Base-by-base conservation (phyloP, 2,113 vertebrate genomes). In the Pelodiscus sinensis region DNA sequence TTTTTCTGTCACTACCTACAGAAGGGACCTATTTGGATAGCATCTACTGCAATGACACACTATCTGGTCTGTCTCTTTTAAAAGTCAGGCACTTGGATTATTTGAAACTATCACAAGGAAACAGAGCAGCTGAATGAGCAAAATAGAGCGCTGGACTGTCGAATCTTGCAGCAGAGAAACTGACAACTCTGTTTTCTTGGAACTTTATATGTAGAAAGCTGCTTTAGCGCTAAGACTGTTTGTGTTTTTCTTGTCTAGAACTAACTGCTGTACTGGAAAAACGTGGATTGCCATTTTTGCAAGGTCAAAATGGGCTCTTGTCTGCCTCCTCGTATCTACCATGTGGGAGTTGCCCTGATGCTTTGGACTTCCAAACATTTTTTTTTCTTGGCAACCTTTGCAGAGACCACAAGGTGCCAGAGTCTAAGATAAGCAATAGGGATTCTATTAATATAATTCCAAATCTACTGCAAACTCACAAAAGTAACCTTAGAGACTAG, bases 381-480 rank as follows among this genome's bases (percentile, higher is more conserved):
- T 84, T 90, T 83, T 75, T 93, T 92, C 73, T 87, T 95, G 96
- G 93, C 93, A 87, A 25, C 73, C 73, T 90, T 88, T 94, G 86
- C 60, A 75, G 81, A 82, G 94, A 80, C 71, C 94, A 83, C 9
- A 85, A 87, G 68, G 92, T 92, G 85, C 88, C 96, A 5, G 2
- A 62, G 4, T 81, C 84, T 92, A 87, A 60, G 90, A 94, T 96
- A 93, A 94, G 83, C 51, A 27, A 31, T 8, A 27, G 18, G 22
- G 89, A 24, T 51, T 86, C 95, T 97, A 57, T 96, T 97, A 95
- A 91, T 94, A 83, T 52, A 91, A 78, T 6, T 90, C 71, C 82
- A 62, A 73, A 91, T 84, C 91, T 52, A 82, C 80, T 31, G 27
- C 57, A 87, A 82, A 84, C 55, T 24, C 13, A 21, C 22, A 79